These are phyloP conservation scores for Oreotrochilus melanogaster DNA, from an alignment of 2,113 vertebrate genomes.

Conservation along the genomic window DNA sequence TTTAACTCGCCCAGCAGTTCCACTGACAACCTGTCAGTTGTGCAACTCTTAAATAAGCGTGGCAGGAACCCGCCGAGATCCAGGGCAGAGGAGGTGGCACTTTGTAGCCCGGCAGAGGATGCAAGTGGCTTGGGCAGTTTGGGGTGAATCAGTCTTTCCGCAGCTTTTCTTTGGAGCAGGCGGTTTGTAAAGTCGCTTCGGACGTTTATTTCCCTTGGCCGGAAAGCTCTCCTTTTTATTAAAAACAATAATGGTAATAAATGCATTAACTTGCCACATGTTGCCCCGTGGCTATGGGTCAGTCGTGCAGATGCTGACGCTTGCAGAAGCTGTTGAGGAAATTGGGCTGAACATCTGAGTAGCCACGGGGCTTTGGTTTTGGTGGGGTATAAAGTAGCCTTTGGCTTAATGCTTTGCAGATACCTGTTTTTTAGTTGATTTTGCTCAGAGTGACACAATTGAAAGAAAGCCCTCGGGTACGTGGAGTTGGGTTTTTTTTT, in stretches of 20 bases:
- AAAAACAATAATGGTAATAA: too few species aligned
- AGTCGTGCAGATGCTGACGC: too few species aligned
- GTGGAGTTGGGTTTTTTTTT: too few species aligned
- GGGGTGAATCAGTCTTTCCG: not conserved
- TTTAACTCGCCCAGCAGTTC: not conserved
- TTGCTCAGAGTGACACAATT: not conserved
- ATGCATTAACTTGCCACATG: not conserved
- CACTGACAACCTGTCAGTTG: not conserved
- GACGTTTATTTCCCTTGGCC: not conserved
- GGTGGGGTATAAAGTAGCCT: not conserved
- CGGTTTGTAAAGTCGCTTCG: not conserved
- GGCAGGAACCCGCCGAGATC: not conserved
- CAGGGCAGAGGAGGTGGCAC: not conserved
- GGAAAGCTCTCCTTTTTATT: not conserved
- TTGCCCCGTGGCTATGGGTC: not conserved
- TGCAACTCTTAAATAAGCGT: not conserved
- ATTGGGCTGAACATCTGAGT: conserved; percentile 22
- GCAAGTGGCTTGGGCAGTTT: not conserved
- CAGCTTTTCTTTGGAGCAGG: too few species aligned
- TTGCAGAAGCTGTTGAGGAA: not conserved
- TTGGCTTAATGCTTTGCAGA: conserved; percentile 8
- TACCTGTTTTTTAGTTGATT: not conserved
- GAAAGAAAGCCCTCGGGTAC: not conserved
- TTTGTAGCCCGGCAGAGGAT: not conserved
- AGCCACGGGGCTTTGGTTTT: not conserved